Conservation (phyloP, 1,140 invertebrate species). For the Ericerus pela region DNA sequence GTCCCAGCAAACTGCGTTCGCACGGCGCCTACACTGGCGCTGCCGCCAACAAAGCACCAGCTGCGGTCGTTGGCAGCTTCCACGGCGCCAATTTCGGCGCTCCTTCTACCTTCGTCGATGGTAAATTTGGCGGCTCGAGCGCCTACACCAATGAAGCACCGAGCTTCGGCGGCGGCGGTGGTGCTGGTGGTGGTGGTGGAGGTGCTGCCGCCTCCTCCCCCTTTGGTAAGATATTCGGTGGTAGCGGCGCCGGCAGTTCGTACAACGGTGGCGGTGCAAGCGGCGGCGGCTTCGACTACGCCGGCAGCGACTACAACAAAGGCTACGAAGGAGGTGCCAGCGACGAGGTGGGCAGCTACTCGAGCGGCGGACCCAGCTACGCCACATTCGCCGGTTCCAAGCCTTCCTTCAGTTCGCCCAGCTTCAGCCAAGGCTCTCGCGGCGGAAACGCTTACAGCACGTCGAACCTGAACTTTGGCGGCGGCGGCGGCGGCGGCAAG, state of each 20-base stretch:
- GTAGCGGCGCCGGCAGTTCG: too few relatives aligned
- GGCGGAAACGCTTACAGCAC: neutral
- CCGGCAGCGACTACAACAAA: neutral
- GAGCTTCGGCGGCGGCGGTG: neutral
- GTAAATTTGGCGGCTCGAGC: neutral
- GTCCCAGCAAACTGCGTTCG: neutral
- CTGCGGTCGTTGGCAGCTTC: neutral
- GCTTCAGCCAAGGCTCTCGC: neutral
- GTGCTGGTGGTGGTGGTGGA: too few relatives aligned
- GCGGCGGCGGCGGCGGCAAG: neutral
- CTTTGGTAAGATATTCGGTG: too few relatives aligned
- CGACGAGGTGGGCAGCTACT: conserved; percentile 1
- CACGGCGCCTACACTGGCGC: neutral
- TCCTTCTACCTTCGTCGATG: neutral
- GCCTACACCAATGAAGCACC: neutral
- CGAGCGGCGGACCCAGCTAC: neutral
- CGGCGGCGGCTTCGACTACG: neutral
- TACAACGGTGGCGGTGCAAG: too few relatives aligned
- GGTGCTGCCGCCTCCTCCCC: too few relatives aligned
- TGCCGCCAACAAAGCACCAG: neutral
- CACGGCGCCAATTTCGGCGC: neutral
- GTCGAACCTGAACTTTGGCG: neutral
- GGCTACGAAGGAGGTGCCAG: neutral
- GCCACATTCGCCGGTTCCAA: neutral
- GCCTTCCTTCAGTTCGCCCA: neutral